These are phyloP conservation scores for Actinopyga echinites DNA, from an alignment of 53 echinoderm and acorn worm genomes.

Conservation along the genomic window DNA sequence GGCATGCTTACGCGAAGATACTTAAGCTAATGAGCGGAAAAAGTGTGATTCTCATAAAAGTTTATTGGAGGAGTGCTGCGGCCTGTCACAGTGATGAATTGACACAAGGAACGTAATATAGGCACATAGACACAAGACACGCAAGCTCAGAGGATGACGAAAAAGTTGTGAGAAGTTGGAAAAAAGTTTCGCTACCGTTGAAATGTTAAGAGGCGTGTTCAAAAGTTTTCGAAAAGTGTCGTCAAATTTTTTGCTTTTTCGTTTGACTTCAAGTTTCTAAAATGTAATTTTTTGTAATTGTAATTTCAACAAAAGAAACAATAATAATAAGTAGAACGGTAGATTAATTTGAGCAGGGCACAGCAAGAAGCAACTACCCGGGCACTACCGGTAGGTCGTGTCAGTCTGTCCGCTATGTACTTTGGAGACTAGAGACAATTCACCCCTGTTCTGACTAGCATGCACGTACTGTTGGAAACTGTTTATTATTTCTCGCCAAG, in stretches of 20 bases:
- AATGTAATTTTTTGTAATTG: too few relatives aligned
- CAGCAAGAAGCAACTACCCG: background rate
- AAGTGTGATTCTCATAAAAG: constrained; percentile 31
- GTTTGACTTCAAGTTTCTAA: too few relatives aligned
- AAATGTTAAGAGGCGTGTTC: too few relatives aligned
- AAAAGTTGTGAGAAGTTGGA: too few relatives aligned
- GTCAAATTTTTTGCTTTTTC: too few relatives aligned
- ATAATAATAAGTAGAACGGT: too few relatives aligned
- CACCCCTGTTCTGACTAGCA: background rate
- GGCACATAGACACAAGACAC: too few relatives aligned
- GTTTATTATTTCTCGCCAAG: constrained; percentile 28
- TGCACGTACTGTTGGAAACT: background rate
- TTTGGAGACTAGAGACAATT: background rate
- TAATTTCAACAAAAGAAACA: too few relatives aligned
- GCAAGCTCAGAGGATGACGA: too few relatives aligned
- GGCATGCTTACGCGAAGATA: constrained; percentile 19
- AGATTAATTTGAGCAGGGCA: too few relatives aligned
- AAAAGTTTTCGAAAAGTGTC: too few relatives aligned
- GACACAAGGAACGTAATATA: background rate
- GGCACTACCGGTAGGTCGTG: background rate
- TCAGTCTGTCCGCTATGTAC: background rate
- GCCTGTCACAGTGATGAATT: constrained; percentile 21
- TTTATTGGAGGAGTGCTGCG: constrained; percentile 24
- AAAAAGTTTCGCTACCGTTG: too few relatives aligned
- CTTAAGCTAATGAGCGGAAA: constrained; percentile 40